Evolutionary conservation across 1,140 invertebrate species (phyloP).

Genomic region (Pseudomyrmex sp.): DNA sequence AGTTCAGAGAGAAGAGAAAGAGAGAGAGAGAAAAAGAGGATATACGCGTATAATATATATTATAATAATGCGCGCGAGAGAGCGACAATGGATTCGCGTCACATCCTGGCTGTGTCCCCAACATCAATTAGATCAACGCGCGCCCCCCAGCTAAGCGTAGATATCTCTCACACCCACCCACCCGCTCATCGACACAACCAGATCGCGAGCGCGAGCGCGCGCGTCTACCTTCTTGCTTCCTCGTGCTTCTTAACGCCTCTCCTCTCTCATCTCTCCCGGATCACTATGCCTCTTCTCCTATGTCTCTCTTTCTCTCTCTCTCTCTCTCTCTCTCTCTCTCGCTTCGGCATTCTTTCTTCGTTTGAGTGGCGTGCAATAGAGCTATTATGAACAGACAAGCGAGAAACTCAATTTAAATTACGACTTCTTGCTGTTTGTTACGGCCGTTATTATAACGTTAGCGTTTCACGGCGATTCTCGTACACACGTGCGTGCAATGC

Average conservation of each 20-base stretch:
- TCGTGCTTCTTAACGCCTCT: conserved; percentile 46
- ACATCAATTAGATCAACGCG: conserved; percentile 83
- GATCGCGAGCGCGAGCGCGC: too few relatives aligned
- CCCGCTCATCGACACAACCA: conserved; percentile 33
- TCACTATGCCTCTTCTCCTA: conserved; percentile 39
- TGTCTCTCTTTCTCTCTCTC: background rate
- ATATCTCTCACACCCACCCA: conserved; percentile 75
- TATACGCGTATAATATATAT: conserved; percentile 72
- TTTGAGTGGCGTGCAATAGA: conserved; percentile 78
- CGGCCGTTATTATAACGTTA: conserved; percentile 78
- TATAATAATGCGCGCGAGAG: conserved; percentile 80
- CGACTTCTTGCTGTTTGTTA: conserved; percentile 76
- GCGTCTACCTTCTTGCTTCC: conserved; percentile 55
- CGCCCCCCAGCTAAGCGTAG: conserved; percentile 70
- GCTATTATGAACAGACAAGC: conserved; percentile 77
- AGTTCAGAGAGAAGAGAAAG: conserved; percentile 30
- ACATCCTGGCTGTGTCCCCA: conserved; percentile 82
- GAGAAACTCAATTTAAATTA: conserved; percentile 81
- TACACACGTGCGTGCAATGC: conserved; percentile 47
- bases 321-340: conserved; percentile 27
- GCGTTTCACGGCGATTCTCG: conserved; percentile 72
- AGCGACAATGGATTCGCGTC: conserved; percentile 84
- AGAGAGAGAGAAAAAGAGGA: too few relatives aligned
- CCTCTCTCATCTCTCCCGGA: conserved; percentile 15
- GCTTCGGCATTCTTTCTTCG: conserved; percentile 48